Evolutionary conservation across 2,888 invertebrate species (phyloP), one percentile per base, ranked within the genome.

Genomic region (Xylocampa areola): DNA sequence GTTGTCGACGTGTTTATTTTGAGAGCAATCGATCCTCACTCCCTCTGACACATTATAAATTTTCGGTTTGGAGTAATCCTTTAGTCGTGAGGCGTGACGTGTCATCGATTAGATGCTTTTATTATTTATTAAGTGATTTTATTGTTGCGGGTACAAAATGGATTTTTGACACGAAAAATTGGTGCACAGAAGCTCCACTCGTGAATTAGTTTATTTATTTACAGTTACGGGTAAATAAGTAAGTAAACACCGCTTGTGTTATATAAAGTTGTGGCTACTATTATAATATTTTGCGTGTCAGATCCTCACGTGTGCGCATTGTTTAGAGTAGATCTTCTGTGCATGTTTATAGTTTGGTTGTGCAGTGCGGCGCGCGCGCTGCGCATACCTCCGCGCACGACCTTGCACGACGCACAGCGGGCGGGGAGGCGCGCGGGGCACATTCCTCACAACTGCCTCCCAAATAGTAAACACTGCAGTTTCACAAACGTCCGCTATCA

Each of bases 331-430:
- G 10, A 17, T 36, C 65, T 66, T 69, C 55, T 69, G 65, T n/a
- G 16, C 2, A 47, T 43, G 25, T 25, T 11, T 45, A 10, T 30
- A 8, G 37, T 33, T 49, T 33, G 64, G 44, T 32, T 29, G 25
- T 14, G 14, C n/a, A 50, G 35, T 63, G 58, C 52, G 40, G 68
- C 48, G 62, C 53, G 78, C 73, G 68, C 76, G 68, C 36, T 53
- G 76, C 68, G 78, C 85, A 84, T 83, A 64, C 77, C 80, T 59
- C 35, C 30, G 77, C 80, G 76, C 57, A 66, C 84, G 87, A 82
- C 86, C 86, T 86, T 85, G 84, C 77, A 73, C 61, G 61, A 71
- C 62, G 60, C 44, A 50, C 70, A 47, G 62, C 51, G 50, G 47
- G 40, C 40, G 35, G 39, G 41, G 25, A 6, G 11, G 19, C n/a